These are phyloP conservation scores for Microplitis demolitor DNA, from an alignment of 1,140 invertebrate genomes.

Conservation along the genomic window DNA sequence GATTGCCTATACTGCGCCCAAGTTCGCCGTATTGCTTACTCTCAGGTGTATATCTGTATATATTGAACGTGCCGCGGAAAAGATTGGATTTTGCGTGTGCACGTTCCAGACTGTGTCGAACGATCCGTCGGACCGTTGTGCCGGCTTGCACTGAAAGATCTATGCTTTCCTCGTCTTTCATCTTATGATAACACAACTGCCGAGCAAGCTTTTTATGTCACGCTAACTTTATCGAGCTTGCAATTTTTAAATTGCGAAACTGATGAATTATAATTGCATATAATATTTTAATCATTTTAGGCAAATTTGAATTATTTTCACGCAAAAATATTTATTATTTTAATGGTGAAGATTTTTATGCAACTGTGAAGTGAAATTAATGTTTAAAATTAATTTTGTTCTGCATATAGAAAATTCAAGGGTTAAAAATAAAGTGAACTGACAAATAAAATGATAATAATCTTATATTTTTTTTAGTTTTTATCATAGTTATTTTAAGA, in stretches of 20 bases:
- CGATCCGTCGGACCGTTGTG: conserved; percentile 1
- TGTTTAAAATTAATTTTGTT: no score
- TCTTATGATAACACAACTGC: conserved; percentile 1
- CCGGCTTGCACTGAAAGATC: background rate
- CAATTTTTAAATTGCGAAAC: conserved; percentile 3
- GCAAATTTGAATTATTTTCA: no score
- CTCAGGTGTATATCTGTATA: background rate
- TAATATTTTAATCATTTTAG: background rate
- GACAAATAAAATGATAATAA: no score
- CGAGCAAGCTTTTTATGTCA: conserved; percentile 3
- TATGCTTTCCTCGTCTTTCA: background rate
- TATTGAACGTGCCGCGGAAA: conserved; percentile 19
- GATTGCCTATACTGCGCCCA: background rate
- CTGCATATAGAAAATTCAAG: no score
- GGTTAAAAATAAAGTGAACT: no score
- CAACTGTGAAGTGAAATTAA: no score
- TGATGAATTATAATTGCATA: background rate
- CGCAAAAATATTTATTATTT: no score
- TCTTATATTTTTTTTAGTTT: no score
- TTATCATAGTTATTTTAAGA: no score
- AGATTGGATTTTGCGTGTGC: conserved; percentile 19
- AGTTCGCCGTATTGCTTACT: background rate
- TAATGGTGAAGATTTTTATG: no score
- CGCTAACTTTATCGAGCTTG: conserved; percentile 9
- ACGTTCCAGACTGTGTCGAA: conserved; percentile 7